Percentiles rank a stretch among this genome's conserved stretches.
Evolutionary conservation across 2,113 vertebrate species (phyloP).

Genomic region (Neotoma lepida): DNA sequence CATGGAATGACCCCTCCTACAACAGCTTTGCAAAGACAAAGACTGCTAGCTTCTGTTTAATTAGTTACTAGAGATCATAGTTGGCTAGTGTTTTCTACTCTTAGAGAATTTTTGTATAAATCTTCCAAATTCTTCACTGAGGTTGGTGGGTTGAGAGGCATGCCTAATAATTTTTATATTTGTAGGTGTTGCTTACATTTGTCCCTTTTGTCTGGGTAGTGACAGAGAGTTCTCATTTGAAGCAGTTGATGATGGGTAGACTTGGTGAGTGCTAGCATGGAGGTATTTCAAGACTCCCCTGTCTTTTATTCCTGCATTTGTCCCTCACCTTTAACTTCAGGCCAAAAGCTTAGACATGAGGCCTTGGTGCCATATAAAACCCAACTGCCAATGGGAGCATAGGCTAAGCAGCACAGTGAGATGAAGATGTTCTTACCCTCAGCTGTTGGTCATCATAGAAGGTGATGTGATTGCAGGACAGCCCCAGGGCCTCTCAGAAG

Average conservation of each 20-base stretch:
- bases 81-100: constrained; percentile 43
- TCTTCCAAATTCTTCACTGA: neutral
- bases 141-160: neutral
- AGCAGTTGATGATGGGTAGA: neutral
- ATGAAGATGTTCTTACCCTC: neutral
- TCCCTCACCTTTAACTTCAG: neutral
- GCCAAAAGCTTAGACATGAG: neutral
- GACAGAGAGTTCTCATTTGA: neutral
- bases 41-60: neutral
- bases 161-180: neutral
- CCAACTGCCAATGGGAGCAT: neutral
- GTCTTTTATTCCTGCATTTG: neutral
- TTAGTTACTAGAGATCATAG: neutral
- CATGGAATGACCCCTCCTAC: neutral
- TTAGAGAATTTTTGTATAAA: constrained; percentile 17
- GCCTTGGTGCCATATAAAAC: neutral
- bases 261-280: neutral
- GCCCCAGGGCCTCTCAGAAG: neutral
- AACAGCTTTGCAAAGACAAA: neutral
- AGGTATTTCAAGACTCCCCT: neutral
- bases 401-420: neutral
- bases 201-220: neutral
- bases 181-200: neutral
- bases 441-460: neutral
- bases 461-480: neutral